These are phyloP conservation scores for Cantharis lateralis DNA, from an alignment of 2,888 invertebrate genomes.

Conservation along the genomic window DNA sequence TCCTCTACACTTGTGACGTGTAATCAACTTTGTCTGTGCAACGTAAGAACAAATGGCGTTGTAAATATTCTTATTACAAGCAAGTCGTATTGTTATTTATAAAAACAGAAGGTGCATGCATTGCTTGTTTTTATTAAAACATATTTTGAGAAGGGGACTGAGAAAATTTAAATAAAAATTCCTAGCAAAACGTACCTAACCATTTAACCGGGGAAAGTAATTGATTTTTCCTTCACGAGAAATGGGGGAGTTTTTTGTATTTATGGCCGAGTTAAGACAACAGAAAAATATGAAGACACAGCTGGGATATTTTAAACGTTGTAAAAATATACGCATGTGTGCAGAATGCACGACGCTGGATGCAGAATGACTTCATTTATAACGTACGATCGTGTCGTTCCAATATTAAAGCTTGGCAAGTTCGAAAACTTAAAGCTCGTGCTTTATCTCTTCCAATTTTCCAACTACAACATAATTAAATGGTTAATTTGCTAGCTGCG, in stretches of 20 bases:
- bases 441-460: constrained; percentile 34
- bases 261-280: constrained; percentile 48
- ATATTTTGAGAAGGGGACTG: constrained; percentile 35
- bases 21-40: constrained; percentile 41
- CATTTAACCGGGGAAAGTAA: constrained; percentile 25
- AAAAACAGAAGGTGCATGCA: constrained; percentile 40
- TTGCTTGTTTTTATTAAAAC: constrained; percentile 46
- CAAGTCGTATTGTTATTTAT: constrained; percentile 51
- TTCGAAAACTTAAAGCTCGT: constrained; percentile 25
- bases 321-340: constrained; percentile 45
- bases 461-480: constrained; percentile 33
- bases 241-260: constrained; percentile 38
- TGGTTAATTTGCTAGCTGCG: constrained; percentile 30
- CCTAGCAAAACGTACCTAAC: constrained; percentile 12
- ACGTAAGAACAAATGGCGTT: constrained; percentile 43
- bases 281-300: constrained; percentile 42
- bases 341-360: constrained; percentile 27
- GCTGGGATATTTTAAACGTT: constrained; percentile 44
- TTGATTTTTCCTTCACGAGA: constrained; percentile 36
- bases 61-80: constrained; percentile 46
- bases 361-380: constrained; percentile 29
- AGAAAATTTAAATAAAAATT: constrained; percentile 29
- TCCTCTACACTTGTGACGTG: constrained; percentile 37
- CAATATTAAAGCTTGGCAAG: constrained; percentile 14
- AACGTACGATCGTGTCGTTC: constrained; percentile 19